Base-by-base conservation (phyloP, 2,888 invertebrate genomes). In the Leptinotarsa peninsularis region DNA sequence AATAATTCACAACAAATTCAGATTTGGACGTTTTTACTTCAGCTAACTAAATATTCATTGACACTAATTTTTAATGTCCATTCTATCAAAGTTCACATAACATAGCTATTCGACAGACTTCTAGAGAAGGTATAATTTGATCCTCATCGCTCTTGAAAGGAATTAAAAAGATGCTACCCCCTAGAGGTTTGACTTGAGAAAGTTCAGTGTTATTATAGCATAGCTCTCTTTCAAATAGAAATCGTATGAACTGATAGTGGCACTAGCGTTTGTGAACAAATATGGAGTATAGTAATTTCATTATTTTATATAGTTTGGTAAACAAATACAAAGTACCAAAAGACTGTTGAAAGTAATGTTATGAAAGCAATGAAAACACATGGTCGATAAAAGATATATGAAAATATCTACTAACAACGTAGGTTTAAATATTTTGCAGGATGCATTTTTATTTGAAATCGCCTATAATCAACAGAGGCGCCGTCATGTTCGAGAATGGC, bases 31-130 rank as follows among this genome's bases (percentile, higher is more conserved):
- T 56, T 21, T 56, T 56, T 56, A 21, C 56, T 56, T 56, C 56
- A 56, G 56, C 56, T n/a, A 56, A 56, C 56, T 56, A 56, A 56
- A 56, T 56, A 56, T 56, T 56, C 18, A 56, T 56, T 18, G 56
- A 56, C n/a, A 56, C n/a, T 56, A 56, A 56, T 56, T 56, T 56
- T 56, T n/a, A 56, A n/a, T n/a, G 56, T 56, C 56, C 56, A 56
- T 56, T 56, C 56, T 56, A 56, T 56, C 18, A 56, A 56, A 56
- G 56, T 56, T 56, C 56, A 56, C 56, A 56, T 56, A 56, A 56
- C 56, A 56, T 56, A 56, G 56, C 56, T 56, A 56, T 56, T 56
- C 56, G 56, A n/a, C 56, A 56, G 56, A 56, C 56, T 56, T 56
- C 18, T 56, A 18, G 56, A 56, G 56, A 56, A 56, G 56, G n/a